Conservation (phyloP, 1,140 invertebrate genomes). For the Bombus fervidus region DNA sequence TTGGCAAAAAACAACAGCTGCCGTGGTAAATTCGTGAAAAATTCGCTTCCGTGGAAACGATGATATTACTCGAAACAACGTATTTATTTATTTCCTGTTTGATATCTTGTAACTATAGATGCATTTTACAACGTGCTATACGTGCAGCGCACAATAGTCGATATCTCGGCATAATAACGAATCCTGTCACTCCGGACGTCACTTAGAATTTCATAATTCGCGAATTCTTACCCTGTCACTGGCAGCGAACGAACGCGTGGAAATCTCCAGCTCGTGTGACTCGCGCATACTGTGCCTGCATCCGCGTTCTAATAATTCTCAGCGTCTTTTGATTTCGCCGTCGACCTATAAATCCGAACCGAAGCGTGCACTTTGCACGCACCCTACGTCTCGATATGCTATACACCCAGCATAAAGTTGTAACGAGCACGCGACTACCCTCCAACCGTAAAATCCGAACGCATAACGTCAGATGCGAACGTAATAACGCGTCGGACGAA, state of each 20-base stretch:
- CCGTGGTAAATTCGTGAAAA: too few species aligned
- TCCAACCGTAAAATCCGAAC: slow-evolving; percentile 33
- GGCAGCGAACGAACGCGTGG: slow-evolving; percentile 25
- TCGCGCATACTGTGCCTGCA: slow-evolving; percentile 3
- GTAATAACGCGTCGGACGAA: slow-evolving; percentile 51
- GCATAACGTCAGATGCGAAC: slow-evolving; percentile 40
- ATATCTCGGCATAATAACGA: background rate
- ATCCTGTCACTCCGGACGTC: background rate
- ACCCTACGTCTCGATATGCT: slow-evolving; percentile 35
- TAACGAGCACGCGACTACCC: slow-evolving; percentile 45
- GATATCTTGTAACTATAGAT: background rate
- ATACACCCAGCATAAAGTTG: slow-evolving; percentile 32
- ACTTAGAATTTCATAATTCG: slow-evolving; percentile 19
- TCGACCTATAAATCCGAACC: slow-evolving; percentile 60
- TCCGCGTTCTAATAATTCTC: slow-evolving; percentile 61
- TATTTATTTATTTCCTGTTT: background rate
- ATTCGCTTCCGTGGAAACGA: background rate
- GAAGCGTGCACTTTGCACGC: slow-evolving; percentile 61
- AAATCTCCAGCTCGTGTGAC: background rate
- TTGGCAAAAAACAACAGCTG: background rate
- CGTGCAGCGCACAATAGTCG: background rate
- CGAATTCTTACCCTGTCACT: slow-evolving; percentile 43
- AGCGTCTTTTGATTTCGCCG: slow-evolving; percentile 57
- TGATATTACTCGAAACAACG: background rate
- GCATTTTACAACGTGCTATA: background rate